Evolutionary conservation across 2,113 vertebrate genomes (phyloP), one percentile per base, ranked within the genome.

Genomic region (Nothocercus julius): DNA sequence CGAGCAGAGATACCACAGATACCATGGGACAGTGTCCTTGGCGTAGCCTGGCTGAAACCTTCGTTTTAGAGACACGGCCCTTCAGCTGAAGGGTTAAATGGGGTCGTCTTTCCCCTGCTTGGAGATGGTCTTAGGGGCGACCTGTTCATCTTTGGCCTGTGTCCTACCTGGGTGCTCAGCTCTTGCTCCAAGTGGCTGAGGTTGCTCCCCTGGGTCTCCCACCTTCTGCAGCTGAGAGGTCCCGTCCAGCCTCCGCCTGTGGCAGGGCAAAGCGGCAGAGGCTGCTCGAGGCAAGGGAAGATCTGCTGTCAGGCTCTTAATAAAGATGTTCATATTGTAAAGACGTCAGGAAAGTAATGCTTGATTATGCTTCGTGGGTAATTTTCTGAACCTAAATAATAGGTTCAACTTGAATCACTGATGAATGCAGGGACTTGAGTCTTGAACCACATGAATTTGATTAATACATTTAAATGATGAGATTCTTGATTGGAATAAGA

Each of bases 351-450:
- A 32, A 24, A 67, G 64, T 5, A 81, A 81, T 0, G 2, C 58
- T 68, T 51, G 66, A 27, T 73, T 67, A 70, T 85, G 78, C 42
- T 84, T 24, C 15, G 44, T 2, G 58, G 70, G 68, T 63, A 24
- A 42, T 75, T 49, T 83, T 61, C 68, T 74, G 92, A 81, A 75
- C 72, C 75, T 34, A 13, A 64, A 40, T 89, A 94, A 74, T 18
- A 30, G 28, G 56, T 64, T 47, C 82, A 20, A 47, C 69, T 56
- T 0, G 0, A 69, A 6, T 34, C 34, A 87, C 3, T 59, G 93
- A n/a, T 67, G 84, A 72, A 74, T 69, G 34, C 45, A 9, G 81
- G 54, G 70, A 44, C 81, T 78, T 80, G 45, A 36, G 83, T 44
- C 63, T 82, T 28, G 81, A 72, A 9, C 56, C 66, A 16, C 1